Conservation (phyloP, 2,888 invertebrate species). For the Philereme transversata region DNA sequence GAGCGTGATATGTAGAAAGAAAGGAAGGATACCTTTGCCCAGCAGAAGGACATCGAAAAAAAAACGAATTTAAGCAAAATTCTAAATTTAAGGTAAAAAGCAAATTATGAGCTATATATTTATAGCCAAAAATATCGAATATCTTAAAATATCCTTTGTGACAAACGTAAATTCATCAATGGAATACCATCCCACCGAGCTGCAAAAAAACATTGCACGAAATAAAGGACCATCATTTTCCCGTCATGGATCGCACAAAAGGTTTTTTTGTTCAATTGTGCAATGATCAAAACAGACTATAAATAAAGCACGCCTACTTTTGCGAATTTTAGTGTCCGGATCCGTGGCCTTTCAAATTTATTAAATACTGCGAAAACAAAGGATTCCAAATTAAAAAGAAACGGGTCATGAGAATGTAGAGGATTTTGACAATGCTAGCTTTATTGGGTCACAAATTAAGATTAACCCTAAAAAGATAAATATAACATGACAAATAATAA, state of each 20-base stretch:
- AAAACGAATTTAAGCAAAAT: no score
- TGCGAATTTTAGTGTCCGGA: conserved; percentile 42
- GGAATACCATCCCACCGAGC: conserved; percentile 18
- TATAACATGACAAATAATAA: no score
- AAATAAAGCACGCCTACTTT: conserved; percentile 75
- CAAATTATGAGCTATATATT: no score
- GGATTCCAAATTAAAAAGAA: conserved; percentile 15
- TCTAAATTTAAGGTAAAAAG: no score
- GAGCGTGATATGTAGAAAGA: no score
- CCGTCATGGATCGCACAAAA: conserved; percentile 51
- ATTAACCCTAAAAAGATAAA: no score
- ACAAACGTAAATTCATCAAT: conserved; percentile 35
- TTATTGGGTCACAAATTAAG: no score
- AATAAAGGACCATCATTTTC: conserved; percentile 53
- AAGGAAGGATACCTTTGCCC: no score
- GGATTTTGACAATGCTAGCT: no score
- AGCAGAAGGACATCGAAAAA: no score
- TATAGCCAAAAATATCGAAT: no score
- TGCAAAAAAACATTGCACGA: conserved; percentile 44
- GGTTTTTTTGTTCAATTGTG: conserved; percentile 57
- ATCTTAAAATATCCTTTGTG: no score
- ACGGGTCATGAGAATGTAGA: conserved; percentile 8
- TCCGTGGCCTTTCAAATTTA: conserved; percentile 25
- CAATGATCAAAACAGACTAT: conserved; percentile 71
- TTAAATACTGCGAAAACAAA: conserved; percentile 26